These are phyloP conservation scores for Seriola aureovittata DNA, from an alignment of 2,113 vertebrate species.

Conservation along the genomic window DNA sequence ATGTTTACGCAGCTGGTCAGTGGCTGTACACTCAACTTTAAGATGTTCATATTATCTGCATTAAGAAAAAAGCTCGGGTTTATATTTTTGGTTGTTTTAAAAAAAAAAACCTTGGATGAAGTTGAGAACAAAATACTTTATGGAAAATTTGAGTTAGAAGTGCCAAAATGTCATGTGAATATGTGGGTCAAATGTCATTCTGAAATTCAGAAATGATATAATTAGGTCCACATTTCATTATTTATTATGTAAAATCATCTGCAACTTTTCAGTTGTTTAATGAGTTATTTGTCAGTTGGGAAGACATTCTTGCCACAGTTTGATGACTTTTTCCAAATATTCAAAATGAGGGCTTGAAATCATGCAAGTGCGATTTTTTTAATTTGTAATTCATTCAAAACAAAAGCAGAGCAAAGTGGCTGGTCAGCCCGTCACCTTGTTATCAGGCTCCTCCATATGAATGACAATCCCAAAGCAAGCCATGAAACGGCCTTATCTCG, in stretches of 20 bases:
- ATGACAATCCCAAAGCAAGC: conserved; percentile 26
- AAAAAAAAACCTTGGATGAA: too few relatives aligned
- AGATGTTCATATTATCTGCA: too few relatives aligned
- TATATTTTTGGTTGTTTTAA: too few relatives aligned
- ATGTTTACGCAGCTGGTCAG: not conserved
- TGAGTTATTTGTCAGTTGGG: conserved; percentile 10
- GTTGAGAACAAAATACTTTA: too few relatives aligned
- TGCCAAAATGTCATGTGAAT: not conserved
- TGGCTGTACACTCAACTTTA: not conserved
- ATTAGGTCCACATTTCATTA: conserved; percentile 1
- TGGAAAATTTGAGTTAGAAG: not conserved
- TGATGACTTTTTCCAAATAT: not conserved
- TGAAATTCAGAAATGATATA: not conserved
- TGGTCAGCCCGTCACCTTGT: conserved; percentile 13
- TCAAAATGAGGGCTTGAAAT: not conserved
- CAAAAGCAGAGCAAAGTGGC: conserved; percentile 17
- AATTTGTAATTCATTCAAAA: conserved; percentile 12
- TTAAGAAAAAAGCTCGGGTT: too few relatives aligned
- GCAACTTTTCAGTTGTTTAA: not conserved
- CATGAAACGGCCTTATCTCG: conserved; percentile 23
- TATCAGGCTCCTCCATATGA: conserved; percentile 15
- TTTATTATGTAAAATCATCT: not conserved
- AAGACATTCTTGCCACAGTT: not conserved
- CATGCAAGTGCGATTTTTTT: not conserved
- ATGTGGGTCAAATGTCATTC: conserved; percentile 7